These are phyloP conservation scores for Caerostris darwini DNA, from an alignment of 1,140 invertebrate species.

Conservation along the genomic window DNA sequence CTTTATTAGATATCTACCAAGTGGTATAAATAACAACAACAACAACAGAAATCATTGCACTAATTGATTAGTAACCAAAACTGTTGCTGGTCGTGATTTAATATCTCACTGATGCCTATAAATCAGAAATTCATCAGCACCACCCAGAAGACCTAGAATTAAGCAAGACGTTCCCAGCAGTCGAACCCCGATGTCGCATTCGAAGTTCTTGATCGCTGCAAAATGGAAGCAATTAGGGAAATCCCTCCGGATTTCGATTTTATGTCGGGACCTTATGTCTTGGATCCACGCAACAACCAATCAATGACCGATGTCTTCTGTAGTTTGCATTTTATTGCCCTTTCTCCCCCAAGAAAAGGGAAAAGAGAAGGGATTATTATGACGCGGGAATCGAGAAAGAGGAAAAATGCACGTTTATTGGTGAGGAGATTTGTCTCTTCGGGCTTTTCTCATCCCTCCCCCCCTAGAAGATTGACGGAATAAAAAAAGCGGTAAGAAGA, in stretches of 20 bases:
- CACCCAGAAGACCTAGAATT: neutral
- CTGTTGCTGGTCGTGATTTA: too few relatives aligned
- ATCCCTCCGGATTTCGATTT: slow-evolving; percentile 64
- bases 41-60: too few relatives aligned
- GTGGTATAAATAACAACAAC: too few relatives aligned
- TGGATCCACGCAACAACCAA: slow-evolving; percentile 69
- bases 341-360: neutral
- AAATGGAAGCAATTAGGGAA: slow-evolving; percentile 67
- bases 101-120: too few relatives aligned
- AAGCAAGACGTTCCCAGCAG: neutral
- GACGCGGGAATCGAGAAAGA: neutral
- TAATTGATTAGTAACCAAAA: too few relatives aligned
- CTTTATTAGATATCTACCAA: too few relatives aligned
- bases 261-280: slow-evolving; percentile 56
- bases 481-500: neutral
- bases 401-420: slow-evolving; percentile 34
- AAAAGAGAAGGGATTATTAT: slow-evolving; percentile 3
- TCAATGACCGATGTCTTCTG: slow-evolving; percentile 42
- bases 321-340: slow-evolving; percentile 56
- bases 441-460: neutral
- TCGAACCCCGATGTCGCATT: slow-evolving; percentile 16
- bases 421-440: neutral
- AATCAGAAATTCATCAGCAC: too few relatives aligned
- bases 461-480: neutral
- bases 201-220: slow-evolving; percentile 33